Evolutionary conservation across 1,140 invertebrate genomes (phyloP).

Genomic region (Trichonephila clavata): DNA sequence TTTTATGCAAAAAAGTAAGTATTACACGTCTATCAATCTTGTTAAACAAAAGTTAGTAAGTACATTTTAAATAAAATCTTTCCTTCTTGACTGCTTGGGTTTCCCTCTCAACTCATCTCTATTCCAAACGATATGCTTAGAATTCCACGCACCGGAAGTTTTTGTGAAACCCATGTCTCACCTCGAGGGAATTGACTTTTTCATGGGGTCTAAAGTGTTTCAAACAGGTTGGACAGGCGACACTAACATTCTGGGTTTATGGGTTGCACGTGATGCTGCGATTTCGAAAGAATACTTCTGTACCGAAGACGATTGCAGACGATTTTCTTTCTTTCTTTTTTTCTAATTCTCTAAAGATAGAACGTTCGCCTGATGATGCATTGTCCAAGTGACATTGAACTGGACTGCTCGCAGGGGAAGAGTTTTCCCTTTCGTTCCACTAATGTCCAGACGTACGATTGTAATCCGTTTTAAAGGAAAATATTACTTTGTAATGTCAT

Average conservation of each 20-base stretch:
- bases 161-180: not conserved
- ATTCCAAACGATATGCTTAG: not conserved
- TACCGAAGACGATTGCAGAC: conserved; percentile 5
- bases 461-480: conserved; percentile 8
- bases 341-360: not conserved
- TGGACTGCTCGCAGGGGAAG: not conserved
- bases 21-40: no score
- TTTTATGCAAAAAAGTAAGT: no score
- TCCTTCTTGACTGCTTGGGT: not conserved
- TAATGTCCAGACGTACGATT: not conserved
- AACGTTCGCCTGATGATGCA: not conserved
- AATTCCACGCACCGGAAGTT: conserved; percentile 4
- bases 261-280: conserved; percentile 62
- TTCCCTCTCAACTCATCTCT: not conserved
- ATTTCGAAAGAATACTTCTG: conserved; percentile 32
- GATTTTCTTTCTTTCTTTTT: not conserved
- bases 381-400: conserved; percentile 52
- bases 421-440: not conserved
- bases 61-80: no score
- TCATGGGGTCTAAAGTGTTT: not conserved
- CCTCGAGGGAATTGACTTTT: not conserved
- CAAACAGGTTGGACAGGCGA: conserved; percentile 51
- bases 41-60: no score
- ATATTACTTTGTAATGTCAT: not conserved
- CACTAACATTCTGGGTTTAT: conserved; percentile 67